Evolutionary conservation across 2,113 vertebrate species (phyloP), one percentile per base, ranked within the genome.

Genomic region (Etheostoma spectabile): DNA sequence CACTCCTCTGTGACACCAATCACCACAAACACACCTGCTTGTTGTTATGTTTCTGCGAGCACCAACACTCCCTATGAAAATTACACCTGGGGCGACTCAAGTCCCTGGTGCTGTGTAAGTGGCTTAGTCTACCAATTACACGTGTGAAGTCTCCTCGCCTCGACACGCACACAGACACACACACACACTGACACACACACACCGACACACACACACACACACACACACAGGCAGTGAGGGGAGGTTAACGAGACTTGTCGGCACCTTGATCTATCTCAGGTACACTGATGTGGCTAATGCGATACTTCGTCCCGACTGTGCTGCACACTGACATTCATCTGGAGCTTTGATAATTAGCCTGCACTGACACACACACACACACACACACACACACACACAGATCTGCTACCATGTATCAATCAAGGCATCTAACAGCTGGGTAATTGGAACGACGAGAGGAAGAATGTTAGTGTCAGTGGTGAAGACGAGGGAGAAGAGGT

Each of bases 281-380:
- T 87, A 85, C 71, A 51, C 67, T 77, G 82, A 74, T 72, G 83
- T 84, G 53, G 82, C 60, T 61, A 71, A 71, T 74, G 55, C 13
- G 66, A 73, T 81, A 68, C 79, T 81, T 86, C 21, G 72, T 79
- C 71, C 78, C 18, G 61, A 82, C 76, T 86, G 57, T 72, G 67
- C 73, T 8, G 19, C 75, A 79, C 83, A 76, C 65, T 91, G 82
- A 89, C 89, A 91, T 88, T 84, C 90, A 89, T 92, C 88, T 91
- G 86, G 86, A 90, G 86, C 71, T 85, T 91, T 87, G 62, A 74
- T 93, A 94, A 94, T 94, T 94, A 94, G 85, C 86, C 80, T 78
- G n/a, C 30, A 22, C 68, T 71, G 38, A 77, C 85, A 78, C 38
- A 52, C 62, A 12, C 62, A 59, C 77, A 75, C 70, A 52, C 59